Conservation (phyloP, 2,888 invertebrate genomes). For the Ectropis crepuscularia region DNA sequence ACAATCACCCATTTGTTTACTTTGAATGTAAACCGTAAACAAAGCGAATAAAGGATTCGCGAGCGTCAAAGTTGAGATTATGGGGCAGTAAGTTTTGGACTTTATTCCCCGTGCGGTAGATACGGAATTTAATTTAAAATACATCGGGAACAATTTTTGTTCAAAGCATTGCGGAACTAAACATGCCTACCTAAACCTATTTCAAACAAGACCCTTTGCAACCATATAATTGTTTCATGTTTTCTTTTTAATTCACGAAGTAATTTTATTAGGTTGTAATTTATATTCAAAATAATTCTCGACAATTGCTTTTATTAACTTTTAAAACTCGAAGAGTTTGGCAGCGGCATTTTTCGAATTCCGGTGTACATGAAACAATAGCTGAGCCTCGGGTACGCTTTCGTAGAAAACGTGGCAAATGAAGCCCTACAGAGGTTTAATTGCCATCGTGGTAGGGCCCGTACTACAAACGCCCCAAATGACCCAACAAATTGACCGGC, state of each 20-base stretch:
- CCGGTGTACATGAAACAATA: constrained; percentile 20
- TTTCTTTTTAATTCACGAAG: constrained; percentile 16
- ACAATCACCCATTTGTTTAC: constrained; percentile 30
- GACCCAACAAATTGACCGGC: constrained; percentile 79
- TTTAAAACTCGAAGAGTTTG: constrained; percentile 8
- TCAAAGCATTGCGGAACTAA: constrained; percentile 32
- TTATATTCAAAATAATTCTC: background rate
- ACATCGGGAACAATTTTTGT: constrained; percentile 39
- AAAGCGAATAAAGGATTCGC: constrained; percentile 43
- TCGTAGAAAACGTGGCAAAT: constrained; percentile 52
- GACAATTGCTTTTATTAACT: constrained; percentile 11
- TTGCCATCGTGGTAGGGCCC: constrained; percentile 71
- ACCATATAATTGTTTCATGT: constrained; percentile 18
- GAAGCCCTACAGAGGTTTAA: constrained; percentile 78
- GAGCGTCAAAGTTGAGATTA: constrained; percentile 50
- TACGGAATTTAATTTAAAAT: constrained; percentile 48
- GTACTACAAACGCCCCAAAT: constrained; percentile 69
- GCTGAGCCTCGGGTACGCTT: constrained; percentile 18
- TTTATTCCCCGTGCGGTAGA: constrained; percentile 53
- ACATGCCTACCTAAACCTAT: constrained; percentile 15
- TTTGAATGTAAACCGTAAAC: constrained; percentile 32
- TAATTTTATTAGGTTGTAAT: constrained; percentile 9
- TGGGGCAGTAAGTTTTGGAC: constrained; percentile 47
- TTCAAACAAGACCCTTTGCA: constrained; percentile 9
- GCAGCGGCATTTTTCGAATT: constrained; percentile 10